Evolutionary conservation across 2,888 invertebrate genomes (phyloP).

Genomic region (Oconnorella tubifera): DNA sequence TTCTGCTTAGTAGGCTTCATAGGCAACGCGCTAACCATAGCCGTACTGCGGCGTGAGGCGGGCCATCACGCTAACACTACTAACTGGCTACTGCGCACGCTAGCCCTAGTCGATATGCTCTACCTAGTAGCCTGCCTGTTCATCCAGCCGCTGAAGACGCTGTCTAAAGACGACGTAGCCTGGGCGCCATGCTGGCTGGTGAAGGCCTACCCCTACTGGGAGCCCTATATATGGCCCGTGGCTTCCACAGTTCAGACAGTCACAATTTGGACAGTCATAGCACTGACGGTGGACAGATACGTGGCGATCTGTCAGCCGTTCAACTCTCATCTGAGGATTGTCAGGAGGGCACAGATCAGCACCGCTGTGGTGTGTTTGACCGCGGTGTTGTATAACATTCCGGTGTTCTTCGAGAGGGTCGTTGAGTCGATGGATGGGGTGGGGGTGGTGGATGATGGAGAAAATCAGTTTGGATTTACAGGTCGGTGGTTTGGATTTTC

Average conservation of each 20-base stretch:
- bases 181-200: constrained; percentile 12
- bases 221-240: constrained; percentile 31
- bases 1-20: constrained; percentile 20
- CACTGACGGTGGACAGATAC: constrained; percentile 37
- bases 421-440: constrained; percentile 15
- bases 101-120: constrained; percentile 35
- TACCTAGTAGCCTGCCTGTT: constrained; percentile 36
- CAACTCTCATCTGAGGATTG: constrained; percentile 29
- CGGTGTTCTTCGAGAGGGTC: constrained; percentile 34
- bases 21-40: constrained; percentile 32
- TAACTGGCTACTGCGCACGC: constrained; percentile 34
- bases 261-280: constrained; percentile 37
- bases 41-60: constrained; percentile 29
- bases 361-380: constrained; percentile 25
- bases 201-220: constrained; percentile 21
- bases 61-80: constrained; percentile 34
- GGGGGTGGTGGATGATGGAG: no score
- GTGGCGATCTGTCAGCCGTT: constrained; percentile 36
- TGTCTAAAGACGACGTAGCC: constrained; percentile 19
- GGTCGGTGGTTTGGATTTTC: no score
- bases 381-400: constrained; percentile 37
- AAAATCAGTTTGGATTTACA: no score
- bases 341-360: constrained; percentile 29
- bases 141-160: constrained; percentile 31
- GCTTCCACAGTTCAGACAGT: constrained; percentile 35